Evolutionary conservation across 2,888 invertebrate species (phyloP), one percentile per base, ranked within the genome.

Genomic region (Cataglyphis albicans): DNA sequence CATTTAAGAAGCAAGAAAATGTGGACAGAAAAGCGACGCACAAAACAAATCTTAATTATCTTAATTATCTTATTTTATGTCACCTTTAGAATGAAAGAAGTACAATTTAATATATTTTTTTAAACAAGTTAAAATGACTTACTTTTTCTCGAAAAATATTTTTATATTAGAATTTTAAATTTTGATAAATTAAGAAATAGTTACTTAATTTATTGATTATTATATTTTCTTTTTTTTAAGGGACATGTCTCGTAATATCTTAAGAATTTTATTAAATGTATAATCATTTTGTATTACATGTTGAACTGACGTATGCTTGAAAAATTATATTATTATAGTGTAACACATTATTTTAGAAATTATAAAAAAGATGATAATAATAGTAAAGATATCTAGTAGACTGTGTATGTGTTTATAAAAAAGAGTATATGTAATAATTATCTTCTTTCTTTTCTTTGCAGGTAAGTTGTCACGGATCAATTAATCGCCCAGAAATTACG

Each of bases 401-500:
- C 3, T 12, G 3, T 41, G 12, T 41, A 0, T 35, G 32, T 35
- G 32, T 35, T 35, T 35, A 35, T 35, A 35, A 35, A 44, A 15
- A 3, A 44, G 41, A 44, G 41, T 15, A 48, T 38, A 21, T 35
- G 6, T 21, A 25, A 35, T 65, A 65, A 21, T 25, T 18, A 25
- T 55, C 25, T 52, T 38, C 12, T 25, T 64, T 52, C 12, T 44
- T 12, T 64, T 10, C 41, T 32, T 75, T 67, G 9, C n/a, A 76
- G 75, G 75, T 76, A 76, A 76, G 67, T 74, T 32, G 15, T 44
- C 32, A 48, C 35, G 74, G n/a, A 38, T 55, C 55, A n/a, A 67
- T 55, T 67, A 76, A n/a, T 38, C 4, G n/a, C 18, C 1, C 38
- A 12, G 29, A 67, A 29, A 32, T 18, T 76, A n/a, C 15, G 52